Conservation (phyloP, 53 echinoderm and acorn worm genomes). For the Henricia sp. region DNA sequence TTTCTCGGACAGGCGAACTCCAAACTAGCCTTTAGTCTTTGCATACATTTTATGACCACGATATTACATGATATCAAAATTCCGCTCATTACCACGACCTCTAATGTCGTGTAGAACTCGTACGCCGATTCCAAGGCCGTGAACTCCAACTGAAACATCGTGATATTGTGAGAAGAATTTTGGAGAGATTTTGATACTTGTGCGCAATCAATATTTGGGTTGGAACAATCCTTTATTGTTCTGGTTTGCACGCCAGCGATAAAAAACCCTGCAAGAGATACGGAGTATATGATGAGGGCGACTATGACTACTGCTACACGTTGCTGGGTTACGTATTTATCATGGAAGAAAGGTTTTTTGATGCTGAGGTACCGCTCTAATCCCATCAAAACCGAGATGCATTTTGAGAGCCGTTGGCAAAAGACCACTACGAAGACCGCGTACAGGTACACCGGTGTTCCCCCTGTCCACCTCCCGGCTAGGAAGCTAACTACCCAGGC, state of each 20-base stretch:
- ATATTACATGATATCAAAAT: conserved; percentile 82
- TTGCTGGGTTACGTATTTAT: conserved; percentile 68
- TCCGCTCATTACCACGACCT: conserved; percentile 61
- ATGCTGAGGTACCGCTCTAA: conserved; percentile 92
- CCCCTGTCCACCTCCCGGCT: conserved; percentile 64
- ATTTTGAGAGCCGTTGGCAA: conserved; percentile 77
- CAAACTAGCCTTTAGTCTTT: conserved; percentile 69
- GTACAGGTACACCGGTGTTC: conserved; percentile 46
- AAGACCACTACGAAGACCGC: conserved; percentile 62
- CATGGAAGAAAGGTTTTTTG: conserved; percentile 91
- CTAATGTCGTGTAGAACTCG: conserved; percentile 71
- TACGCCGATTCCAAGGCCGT: conserved; percentile 56
- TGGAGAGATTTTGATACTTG: background rate
- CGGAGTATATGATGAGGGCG: conserved; percentile 57
- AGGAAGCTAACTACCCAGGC: conserved; percentile 70
- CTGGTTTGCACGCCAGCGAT: conserved; percentile 43
- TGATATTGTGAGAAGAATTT: background rate
- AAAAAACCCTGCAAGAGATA: conserved; percentile 56
- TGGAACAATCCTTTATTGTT: background rate
- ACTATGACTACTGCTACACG: conserved; percentile 63
- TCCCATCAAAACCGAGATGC: conserved; percentile 88
- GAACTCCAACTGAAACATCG: background rate
- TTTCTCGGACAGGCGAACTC: conserved; percentile 84
- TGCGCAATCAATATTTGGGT: background rate
- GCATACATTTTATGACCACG: conserved; percentile 82